phyloP scores from a whole-genome alignment of 1,140 invertebrate species.

The Drosophila kanapiae region DNA sequence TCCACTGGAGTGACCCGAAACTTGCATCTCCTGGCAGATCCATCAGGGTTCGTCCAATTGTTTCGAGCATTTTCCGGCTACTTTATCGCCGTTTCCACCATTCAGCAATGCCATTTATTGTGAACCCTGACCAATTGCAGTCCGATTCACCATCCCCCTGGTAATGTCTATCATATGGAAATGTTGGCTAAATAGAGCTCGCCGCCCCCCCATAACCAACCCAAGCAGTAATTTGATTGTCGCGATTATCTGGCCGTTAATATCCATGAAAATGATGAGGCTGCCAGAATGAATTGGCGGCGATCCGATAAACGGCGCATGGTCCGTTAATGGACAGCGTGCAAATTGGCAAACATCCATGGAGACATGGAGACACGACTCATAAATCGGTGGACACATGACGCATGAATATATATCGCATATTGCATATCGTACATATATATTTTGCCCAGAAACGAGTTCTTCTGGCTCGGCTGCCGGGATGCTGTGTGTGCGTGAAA shows the following conservation, averaged over 20 bases:
- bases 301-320: slow-evolving; percentile 57
- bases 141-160: neutral
- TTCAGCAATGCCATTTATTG: slow-evolving; percentile 30
- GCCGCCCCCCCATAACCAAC: neutral
- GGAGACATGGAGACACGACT: slow-evolving; percentile 11
- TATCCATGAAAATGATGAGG: slow-evolving; percentile 77
- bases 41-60: slow-evolving; percentile 50
- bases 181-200: slow-evolving; percentile 50
- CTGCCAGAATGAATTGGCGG: slow-evolving; percentile 46
- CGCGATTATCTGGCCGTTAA: slow-evolving; percentile 81
- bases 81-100: slow-evolving; percentile 28
- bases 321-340: slow-evolving; percentile 76
- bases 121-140: slow-evolving; percentile 58
- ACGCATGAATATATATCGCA: slow-evolving; percentile 24
- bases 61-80: slow-evolving; percentile 29
- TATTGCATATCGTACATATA: neutral
- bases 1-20: slow-evolving; percentile 17
- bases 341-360: slow-evolving; percentile 70
- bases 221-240: slow-evolving; percentile 47
- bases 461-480: neutral
- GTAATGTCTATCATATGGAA: slow-evolving; percentile 28
- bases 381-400: slow-evolving; percentile 28
- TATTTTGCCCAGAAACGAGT: slow-evolving; percentile 17
- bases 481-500: slow-evolving; percentile 68
- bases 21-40: slow-evolving; percentile 35